Conservation (phyloP, 2,113 vertebrate species). For the Amazona guildingii region DNA sequence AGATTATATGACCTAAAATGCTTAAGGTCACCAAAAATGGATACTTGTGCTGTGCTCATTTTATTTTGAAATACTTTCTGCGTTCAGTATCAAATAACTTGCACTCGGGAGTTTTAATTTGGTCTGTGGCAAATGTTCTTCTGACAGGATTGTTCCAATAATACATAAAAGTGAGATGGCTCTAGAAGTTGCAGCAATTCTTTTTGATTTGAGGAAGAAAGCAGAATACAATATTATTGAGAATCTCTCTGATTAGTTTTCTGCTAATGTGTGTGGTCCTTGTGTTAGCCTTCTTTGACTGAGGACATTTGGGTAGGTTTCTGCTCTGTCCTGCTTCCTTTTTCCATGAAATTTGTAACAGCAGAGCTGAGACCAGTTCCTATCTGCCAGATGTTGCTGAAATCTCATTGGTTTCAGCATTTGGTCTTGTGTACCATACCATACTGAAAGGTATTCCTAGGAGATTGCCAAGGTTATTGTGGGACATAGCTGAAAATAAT, state of each 20-base stretch:
- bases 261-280: not conserved
- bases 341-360: not conserved
- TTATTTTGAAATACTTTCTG: not conserved
- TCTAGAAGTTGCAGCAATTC: not conserved
- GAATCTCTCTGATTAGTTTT: not conserved
- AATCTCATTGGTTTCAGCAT: not conserved
- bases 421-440: not conserved
- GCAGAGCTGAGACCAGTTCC: not conserved
- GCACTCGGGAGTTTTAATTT: not conserved
- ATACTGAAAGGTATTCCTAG: not conserved
- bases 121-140: not conserved
- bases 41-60: not conserved
- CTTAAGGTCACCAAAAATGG: not conserved
- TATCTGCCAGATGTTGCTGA: not conserved
- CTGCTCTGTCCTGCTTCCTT: not conserved
- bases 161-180: not conserved
- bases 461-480: not conserved
- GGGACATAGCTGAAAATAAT: not conserved
- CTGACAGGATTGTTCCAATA: not conserved
- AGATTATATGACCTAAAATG: not conserved
- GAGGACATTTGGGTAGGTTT: not conserved
- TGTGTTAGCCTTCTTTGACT: not conserved
- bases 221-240: not conserved
- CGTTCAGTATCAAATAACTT: not conserved
- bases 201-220: not conserved